These are phyloP conservation scores for Adelphocoris suturalis DNA, from an alignment of 2,888 invertebrate species.

Conservation along the genomic window DNA sequence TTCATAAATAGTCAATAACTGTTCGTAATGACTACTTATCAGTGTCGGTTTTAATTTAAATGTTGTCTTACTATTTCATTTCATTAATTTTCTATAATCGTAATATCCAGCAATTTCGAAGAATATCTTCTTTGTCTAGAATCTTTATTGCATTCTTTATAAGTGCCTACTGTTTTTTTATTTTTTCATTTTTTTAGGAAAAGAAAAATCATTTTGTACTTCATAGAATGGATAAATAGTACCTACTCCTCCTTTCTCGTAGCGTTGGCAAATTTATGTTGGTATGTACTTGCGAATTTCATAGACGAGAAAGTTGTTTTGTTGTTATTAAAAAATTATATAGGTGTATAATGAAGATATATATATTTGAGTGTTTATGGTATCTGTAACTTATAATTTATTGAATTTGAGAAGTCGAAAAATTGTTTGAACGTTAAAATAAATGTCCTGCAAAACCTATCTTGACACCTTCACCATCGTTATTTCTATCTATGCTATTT, in stretches of 20 bases:
- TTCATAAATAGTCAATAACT: constrained; percentile 8
- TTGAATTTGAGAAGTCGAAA: constrained; percentile 19
- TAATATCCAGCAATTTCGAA: neutral
- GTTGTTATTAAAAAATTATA: constrained; percentile 45
- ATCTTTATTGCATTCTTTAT: too few species aligned
- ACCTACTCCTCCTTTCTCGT: neutral
- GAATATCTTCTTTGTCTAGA: neutral
- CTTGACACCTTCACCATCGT: too few species aligned
- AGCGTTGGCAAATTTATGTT: constrained; percentile 41
- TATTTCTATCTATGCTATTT: too few species aligned
- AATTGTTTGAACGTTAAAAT: neutral
- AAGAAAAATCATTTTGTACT: constrained; percentile 3
- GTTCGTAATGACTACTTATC: neutral
- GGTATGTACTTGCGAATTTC: constrained; percentile 38
- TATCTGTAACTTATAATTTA: constrained; percentile 2
- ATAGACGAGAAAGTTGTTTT: constrained; percentile 48
- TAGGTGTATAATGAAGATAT: constrained; percentile 14
- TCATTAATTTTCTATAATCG: neutral
- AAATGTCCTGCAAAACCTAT: too few species aligned
- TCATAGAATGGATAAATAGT: neutral
- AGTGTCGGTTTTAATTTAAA: neutral
- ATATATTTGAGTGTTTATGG: constrained; percentile 29
- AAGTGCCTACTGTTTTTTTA: too few species aligned
- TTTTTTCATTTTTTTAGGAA: too few species aligned
- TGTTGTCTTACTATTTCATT: too few species aligned